Evolutionary conservation across 2,113 vertebrate genomes (phyloP).

Genomic region (Typhlomys cinereus): DNA sequence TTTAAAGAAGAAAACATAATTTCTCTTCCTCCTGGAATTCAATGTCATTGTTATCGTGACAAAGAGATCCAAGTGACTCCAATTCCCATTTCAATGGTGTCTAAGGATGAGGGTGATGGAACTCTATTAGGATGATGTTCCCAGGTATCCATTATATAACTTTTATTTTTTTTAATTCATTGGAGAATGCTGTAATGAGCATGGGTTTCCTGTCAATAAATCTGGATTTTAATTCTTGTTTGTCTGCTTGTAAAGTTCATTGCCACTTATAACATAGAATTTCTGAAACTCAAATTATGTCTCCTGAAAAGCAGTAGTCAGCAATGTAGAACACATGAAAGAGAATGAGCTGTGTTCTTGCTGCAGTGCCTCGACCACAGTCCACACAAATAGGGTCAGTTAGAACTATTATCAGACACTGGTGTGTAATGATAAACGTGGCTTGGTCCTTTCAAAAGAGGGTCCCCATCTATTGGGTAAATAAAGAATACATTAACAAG

Average conservation of each 20-base stretch:
- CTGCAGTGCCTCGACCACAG: not conserved
- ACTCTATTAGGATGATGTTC: not conserved
- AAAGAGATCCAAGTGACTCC: not conserved
- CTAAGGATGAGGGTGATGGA: not conserved
- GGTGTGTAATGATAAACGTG: not conserved
- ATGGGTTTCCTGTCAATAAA: not conserved
- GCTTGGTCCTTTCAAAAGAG: not conserved
- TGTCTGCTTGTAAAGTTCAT: not conserved
- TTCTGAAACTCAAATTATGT: constrained; percentile 8
- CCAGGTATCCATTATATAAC: not conserved
- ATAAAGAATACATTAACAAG: not conserved
- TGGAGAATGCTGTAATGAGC: not conserved
- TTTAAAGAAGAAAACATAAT: not conserved
- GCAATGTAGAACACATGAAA: not conserved
- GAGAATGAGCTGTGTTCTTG: not conserved
- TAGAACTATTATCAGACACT: not conserved
- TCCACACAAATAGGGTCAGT: not conserved
- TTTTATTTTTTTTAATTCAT: not conserved
- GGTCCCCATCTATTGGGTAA: not conserved
- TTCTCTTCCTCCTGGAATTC: not conserved
- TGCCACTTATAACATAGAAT: too few relatives aligned
- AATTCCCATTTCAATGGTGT: not conserved
- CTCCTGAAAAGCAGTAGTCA: not conserved
- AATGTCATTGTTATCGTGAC: not conserved
- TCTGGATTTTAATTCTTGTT: not conserved